Evolutionary conservation across 1,140 invertebrate species (phyloP).

Genomic region (Danaus melanippus): DNA sequence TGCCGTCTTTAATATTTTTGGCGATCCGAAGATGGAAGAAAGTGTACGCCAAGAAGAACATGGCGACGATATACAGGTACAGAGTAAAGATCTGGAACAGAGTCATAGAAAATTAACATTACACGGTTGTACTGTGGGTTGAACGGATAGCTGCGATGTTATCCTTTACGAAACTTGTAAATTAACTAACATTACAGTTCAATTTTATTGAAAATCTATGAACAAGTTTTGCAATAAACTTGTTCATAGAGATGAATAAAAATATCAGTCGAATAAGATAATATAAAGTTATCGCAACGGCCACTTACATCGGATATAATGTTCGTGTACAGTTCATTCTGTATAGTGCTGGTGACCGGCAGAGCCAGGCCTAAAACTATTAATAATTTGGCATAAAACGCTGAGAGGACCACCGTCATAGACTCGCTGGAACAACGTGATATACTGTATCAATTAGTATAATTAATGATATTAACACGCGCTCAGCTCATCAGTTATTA

Average conservation of each 20-base stretch:
- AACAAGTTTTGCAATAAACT: too few species aligned
- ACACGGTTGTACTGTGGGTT: too few species aligned
- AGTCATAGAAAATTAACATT: constrained; percentile 3
- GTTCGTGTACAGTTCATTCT: constrained; percentile 56
- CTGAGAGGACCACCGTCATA: constrained; percentile 66
- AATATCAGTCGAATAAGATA: too few species aligned
- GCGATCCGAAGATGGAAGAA: constrained; percentile 55
- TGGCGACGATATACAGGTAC: constrained; percentile 55
- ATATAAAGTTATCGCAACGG: too few species aligned
- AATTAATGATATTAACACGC: constrained; percentile 11
- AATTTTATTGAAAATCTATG: too few species aligned
- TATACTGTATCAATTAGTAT: constrained; percentile 50
- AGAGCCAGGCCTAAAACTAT: constrained; percentile 64
- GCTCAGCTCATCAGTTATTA: not conserved
- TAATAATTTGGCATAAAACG: constrained; percentile 67
- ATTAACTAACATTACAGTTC: too few species aligned
- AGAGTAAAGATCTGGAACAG: constrained; percentile 59
- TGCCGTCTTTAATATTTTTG: constrained; percentile 46
- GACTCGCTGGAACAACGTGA: constrained; percentile 67
- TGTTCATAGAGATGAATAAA: too few species aligned
- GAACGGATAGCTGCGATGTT: too few species aligned
- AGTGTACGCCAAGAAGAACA: constrained; percentile 56
- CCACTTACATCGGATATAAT: constrained; percentile 57
- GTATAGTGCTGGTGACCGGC: constrained; percentile 63
- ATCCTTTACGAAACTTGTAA: too few species aligned